Evolutionary conservation across 2,797 vertebrate species (phyloP).

Genomic region (Falco cherrug): DNA sequence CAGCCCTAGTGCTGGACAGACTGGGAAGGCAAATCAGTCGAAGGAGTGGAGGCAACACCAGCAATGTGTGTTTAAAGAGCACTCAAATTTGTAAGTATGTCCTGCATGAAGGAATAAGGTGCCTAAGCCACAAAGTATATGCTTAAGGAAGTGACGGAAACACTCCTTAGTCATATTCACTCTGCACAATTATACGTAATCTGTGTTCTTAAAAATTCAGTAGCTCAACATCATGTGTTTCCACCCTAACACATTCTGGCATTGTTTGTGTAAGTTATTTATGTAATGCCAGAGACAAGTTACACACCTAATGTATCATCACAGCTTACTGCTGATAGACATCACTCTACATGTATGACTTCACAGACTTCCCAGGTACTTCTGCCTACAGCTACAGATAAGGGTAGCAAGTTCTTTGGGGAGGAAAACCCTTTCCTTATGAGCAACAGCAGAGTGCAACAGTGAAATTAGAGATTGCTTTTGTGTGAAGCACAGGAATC

Average conservation of each 20-base stretch:
- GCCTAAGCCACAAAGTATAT: not conserved
- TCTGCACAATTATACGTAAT: not conserved
- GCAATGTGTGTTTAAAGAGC: not conserved
- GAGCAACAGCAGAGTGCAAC: not conserved
- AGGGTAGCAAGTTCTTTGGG: not conserved
- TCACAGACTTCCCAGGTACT: not conserved
- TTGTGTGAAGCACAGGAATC: not conserved
- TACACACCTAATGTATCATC: not conserved
- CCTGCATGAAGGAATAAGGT: not conserved
- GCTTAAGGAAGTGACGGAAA: not conserved
- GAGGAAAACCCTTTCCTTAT: not conserved
- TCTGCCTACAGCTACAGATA: not conserved
- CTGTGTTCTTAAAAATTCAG: fast-evolving
- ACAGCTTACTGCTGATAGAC: not conserved
- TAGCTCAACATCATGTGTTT: not conserved
- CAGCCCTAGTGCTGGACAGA: not conserved
- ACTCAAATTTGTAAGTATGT: not conserved
- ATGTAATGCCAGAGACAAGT: not conserved
- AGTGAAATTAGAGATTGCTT: fast-evolving
- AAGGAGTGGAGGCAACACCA: not conserved
- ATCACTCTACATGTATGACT: not conserved
- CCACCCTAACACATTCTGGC: not conserved
- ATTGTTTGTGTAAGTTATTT: not conserved
- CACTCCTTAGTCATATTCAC: not conserved
- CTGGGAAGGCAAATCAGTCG: not conserved